These are phyloP conservation scores for Champsocephalus esox DNA, from an alignment of 2,797 vertebrate genomes.

Conservation along the genomic window DNA sequence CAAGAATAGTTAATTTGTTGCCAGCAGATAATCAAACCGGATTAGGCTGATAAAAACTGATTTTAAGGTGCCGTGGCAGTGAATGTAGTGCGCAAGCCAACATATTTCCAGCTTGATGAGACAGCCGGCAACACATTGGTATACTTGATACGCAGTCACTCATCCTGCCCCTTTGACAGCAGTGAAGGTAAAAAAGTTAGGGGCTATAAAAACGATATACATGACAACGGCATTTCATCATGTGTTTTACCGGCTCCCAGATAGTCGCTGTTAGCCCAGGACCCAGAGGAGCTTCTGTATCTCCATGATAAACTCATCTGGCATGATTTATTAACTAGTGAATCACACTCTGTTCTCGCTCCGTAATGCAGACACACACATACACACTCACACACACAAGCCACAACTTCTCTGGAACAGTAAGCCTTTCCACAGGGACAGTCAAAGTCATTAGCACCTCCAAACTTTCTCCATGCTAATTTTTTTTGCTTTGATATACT, in stretches of 20 bases:
- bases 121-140: slow-evolving; percentile 66
- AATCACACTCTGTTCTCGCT: slow-evolving; percentile 80
- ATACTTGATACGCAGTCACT: slow-evolving; percentile 79
- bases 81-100: slow-evolving; percentile 47
- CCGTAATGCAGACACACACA: slow-evolving; percentile 52
- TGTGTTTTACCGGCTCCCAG: slow-evolving; percentile 84
- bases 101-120: slow-evolving; percentile 59
- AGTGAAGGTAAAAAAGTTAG: slow-evolving; percentile 82
- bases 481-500: slow-evolving; percentile 79
- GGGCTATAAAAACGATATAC: slow-evolving; percentile 85
- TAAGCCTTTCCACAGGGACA: slow-evolving; percentile 85
- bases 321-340: slow-evolving; percentile 91
- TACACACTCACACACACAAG: not conserved
- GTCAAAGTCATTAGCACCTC: slow-evolving; percentile 87
- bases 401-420: slow-evolving; percentile 78
- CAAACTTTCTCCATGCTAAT: slow-evolving; percentile 84
- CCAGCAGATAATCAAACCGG: slow-evolving; percentile 81
- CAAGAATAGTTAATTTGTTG: slow-evolving; percentile 82
- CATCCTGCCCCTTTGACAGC: slow-evolving; percentile 79
- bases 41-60: slow-evolving; percentile 80
- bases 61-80: slow-evolving; percentile 73
- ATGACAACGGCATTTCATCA: slow-evolving; percentile 88
- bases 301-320: slow-evolving; percentile 90
- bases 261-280: slow-evolving; percentile 84
- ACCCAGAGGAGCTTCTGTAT: slow-evolving; percentile 88